A percentile compares a stretch with the other conserved stretches of the same genome.
phyloP scores from a whole-genome alignment of 2,888 invertebrate genomes.

The Epirrita christyi region DNA sequence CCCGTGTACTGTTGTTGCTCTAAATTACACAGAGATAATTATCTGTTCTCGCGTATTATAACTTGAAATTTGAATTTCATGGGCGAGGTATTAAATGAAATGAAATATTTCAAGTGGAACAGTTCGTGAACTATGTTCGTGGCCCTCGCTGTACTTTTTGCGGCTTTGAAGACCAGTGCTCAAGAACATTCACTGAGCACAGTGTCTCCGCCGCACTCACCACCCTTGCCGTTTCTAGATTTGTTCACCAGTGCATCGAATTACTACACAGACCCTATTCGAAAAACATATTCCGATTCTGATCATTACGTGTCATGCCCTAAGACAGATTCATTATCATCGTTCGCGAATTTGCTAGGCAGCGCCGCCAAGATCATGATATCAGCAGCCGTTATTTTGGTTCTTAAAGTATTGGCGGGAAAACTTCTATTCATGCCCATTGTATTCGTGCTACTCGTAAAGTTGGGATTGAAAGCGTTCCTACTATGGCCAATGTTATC shows the following conservation, averaged over 20 bases:
- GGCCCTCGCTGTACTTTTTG: conserved; percentile 62
- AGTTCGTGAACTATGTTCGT: conserved; percentile 75
- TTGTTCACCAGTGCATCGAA: conserved; percentile 70
- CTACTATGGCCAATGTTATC: conserved; percentile 78
- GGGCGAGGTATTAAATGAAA: conserved; percentile 75
- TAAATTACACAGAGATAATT: conserved; percentile 60
- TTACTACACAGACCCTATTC: conserved; percentile 65
- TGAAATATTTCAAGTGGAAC: conserved; percentile 65
- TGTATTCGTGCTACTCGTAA: conserved; percentile 66
- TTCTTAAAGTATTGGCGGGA: conserved; percentile 70
- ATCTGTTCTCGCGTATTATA: conserved; percentile 65
- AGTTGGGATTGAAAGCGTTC: conserved; percentile 71
- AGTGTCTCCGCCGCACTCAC: conserved; percentile 53
- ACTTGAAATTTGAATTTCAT: conserved; percentile 73
- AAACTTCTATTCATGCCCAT: conserved; percentile 74
- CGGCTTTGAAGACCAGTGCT: conserved; percentile 55
- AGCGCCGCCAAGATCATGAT: conserved; percentile 79
- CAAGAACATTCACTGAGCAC: conserved; percentile 70
- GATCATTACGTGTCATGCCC: conserved; percentile 65
- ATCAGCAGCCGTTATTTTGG: conserved; percentile 69
- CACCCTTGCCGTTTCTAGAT: conserved; percentile 67
- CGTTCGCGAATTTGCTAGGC: conserved; percentile 71
- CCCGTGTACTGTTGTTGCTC: conserved; percentile 65
- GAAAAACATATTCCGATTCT: conserved; percentile 69
- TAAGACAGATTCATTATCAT: conserved; percentile 66